A percentile compares a stretch with the other conserved stretches of the same genome.
These are phyloP conservation scores for Turnix velox DNA, from an alignment of 2,113 vertebrate genomes.

Conservation along the genomic window DNA sequence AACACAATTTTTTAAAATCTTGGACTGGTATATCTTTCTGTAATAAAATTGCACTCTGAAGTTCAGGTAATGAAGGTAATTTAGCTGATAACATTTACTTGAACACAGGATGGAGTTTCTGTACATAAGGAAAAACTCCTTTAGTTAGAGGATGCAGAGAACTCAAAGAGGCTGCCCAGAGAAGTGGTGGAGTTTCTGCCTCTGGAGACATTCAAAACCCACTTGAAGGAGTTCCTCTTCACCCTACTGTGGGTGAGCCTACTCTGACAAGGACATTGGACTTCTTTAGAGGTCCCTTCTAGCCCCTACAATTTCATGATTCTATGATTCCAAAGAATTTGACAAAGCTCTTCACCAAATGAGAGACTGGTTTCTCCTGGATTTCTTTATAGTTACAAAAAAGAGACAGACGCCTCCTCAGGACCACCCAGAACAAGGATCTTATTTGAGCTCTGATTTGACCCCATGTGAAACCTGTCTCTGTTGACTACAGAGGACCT, in stretches of 20 bases:
- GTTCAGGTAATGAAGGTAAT: no score
- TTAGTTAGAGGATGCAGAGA: no score
- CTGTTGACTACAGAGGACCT: not conserved
- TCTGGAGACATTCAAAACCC: no score
- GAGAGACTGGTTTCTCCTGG: not conserved
- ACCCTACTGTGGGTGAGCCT: no score
- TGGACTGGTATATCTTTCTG: not conserved
- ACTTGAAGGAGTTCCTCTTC: no score
- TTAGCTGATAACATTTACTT: not conserved
- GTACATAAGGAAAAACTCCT: no score
- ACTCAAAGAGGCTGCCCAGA: no score
- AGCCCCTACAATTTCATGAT: no score
- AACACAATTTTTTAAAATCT: not conserved
- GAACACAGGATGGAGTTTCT: no score
- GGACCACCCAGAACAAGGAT: not conserved
- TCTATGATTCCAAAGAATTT: not conserved
- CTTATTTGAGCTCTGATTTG: not conserved
- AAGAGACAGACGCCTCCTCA: not conserved
- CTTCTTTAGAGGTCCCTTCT: no score
- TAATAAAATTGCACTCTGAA: not conserved
- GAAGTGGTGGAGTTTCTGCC: no score
- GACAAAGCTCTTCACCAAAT: not conserved
- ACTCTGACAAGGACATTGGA: no score
- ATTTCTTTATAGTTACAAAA: not conserved
- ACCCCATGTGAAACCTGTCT: not conserved